phyloP scores from a whole-genome alignment of 1,140 invertebrate genomes.

The Anoplolepis gracilipes region DNA sequence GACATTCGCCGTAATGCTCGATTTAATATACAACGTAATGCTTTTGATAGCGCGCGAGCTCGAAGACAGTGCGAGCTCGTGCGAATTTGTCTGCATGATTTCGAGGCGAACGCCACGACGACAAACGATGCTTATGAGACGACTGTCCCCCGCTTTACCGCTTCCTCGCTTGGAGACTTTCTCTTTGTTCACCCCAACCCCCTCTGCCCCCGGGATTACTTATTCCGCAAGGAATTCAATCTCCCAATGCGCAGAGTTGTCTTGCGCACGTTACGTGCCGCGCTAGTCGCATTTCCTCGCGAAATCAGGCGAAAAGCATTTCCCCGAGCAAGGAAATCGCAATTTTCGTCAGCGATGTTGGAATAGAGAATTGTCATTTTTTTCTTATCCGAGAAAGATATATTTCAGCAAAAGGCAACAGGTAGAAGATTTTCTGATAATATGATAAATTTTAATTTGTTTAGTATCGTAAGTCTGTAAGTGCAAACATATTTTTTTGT shows the following conservation, averaged over 20 bases:
- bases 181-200: not conserved
- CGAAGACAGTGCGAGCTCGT: not conserved
- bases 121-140: slow-evolving; percentile 20
- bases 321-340: slow-evolving; percentile 33
- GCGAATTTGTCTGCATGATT: not conserved
- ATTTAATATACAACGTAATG: slow-evolving; percentile 46
- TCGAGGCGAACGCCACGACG: not conserved
- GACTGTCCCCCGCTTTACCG: not conserved
- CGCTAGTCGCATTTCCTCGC: slow-evolving; percentile 9
- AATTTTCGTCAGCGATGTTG: slow-evolving; percentile 23
- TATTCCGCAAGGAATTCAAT: slow-evolving; percentile 49
- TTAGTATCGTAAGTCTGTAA: not conserved
- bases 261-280: slow-evolving; percentile 1
- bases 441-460: slow-evolving; percentile 20
- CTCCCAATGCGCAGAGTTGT: slow-evolving; percentile 36
- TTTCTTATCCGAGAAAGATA: slow-evolving; percentile 16
- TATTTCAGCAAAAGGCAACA: not conserved
- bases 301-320: slow-evolving; percentile 38
- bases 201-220: slow-evolving; percentile 14
- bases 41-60: slow-evolving; percentile 33
- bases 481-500: not conserved
- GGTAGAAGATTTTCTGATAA: not conserved
- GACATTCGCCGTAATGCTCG: slow-evolving; percentile 23
- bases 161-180: not conserved
- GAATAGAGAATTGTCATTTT: slow-evolving; percentile 10